These are phyloP conservation scores for Solenodon paradoxus DNA, from an alignment of 2,113 vertebrate species.

Conservation along the genomic window DNA sequence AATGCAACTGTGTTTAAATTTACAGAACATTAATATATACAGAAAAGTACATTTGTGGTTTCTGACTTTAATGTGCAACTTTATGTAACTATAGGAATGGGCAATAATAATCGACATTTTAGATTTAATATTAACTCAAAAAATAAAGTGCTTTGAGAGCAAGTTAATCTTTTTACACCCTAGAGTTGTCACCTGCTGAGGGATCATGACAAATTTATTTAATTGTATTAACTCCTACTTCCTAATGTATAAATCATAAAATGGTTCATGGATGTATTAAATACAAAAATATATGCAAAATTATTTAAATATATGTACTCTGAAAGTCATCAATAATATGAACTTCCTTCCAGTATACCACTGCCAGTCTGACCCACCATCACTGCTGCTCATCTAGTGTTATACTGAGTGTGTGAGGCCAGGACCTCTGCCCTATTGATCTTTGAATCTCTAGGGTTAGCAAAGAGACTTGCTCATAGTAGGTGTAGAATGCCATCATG, in stretches of 20 bases:
- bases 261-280: neutral
- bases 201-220: neutral
- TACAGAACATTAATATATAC: neutral
- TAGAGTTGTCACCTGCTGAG: neutral
- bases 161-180: neutral
- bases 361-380: neutral
- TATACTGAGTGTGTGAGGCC: neutral
- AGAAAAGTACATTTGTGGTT: neutral
- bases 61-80: neutral
- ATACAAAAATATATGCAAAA: neutral
- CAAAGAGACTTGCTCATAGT: neutral
- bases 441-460: neutral
- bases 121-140: neutral
- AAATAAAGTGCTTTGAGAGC: neutral
- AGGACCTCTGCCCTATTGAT: neutral
- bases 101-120: neutral
- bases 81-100: neutral
- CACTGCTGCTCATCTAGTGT: neutral
- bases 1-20: neutral
- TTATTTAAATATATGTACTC: neutral
- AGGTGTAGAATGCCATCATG: neutral
- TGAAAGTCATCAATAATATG: neutral
- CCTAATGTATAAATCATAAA: neutral
- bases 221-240: neutral
- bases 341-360: neutral